These are phyloP conservation scores for Hydrotaea cyrtoneurina DNA, from an alignment of 2,888 invertebrate species.

Conservation along the genomic window DNA sequence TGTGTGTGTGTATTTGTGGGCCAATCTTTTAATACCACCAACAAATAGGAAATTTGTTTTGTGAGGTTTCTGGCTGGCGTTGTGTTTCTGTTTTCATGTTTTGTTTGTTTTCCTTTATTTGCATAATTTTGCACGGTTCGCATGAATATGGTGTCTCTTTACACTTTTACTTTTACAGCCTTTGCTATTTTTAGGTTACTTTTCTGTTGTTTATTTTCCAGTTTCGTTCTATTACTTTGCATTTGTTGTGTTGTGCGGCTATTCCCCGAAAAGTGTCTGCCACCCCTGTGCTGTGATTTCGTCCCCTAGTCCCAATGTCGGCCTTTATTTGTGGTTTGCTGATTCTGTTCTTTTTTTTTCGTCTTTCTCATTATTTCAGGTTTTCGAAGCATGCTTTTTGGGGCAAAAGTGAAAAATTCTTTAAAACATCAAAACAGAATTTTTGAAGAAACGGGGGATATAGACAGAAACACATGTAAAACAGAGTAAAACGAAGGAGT, in stretches of 20 bases:
- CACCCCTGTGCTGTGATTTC: background rate
- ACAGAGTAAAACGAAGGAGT: background rate
- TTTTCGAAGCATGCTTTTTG: slow-evolving; percentile 6
- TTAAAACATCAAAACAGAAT: background rate
- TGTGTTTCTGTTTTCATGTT: background rate
- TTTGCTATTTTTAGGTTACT: background rate
- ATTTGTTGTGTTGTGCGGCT: background rate
- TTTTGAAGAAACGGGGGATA: slow-evolving; percentile 8
- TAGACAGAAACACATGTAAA: slow-evolving; percentile 18
- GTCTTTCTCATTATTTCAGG: background rate
- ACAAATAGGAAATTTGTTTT: slow-evolving; percentile 1
- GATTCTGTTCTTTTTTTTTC: background rate
- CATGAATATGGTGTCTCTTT: background rate
- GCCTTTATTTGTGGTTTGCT: background rate
- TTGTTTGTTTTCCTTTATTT: background rate
- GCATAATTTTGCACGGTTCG: too few species aligned
- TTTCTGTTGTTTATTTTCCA: background rate
- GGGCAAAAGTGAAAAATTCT: slow-evolving; percentile 1
- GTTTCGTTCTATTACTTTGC: background rate
- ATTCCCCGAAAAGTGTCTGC: background rate
- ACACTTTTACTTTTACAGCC: background rate
- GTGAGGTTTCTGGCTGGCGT: background rate
- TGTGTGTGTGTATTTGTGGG: background rate
- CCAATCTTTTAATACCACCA: background rate
- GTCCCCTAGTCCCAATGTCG: background rate